These are phyloP conservation scores for Formica selysi DNA, from an alignment of 1,140 invertebrate genomes.

Conservation along the genomic window DNA sequence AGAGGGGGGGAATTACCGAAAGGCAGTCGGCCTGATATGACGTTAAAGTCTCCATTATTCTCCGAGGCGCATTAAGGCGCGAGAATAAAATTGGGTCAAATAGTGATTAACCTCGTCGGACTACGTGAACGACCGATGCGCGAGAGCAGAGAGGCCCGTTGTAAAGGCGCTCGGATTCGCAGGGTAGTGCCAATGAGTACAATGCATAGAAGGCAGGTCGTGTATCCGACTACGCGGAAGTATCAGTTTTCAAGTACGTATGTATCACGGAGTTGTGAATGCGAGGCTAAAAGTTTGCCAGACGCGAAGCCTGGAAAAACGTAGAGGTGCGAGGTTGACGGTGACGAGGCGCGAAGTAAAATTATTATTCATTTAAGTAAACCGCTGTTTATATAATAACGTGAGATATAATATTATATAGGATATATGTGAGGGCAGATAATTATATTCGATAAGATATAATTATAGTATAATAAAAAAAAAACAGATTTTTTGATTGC, in stretches of 20 bases:
- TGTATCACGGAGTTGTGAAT: neutral
- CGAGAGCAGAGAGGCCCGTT: constrained; percentile 47
- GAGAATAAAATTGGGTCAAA: constrained; percentile 85
- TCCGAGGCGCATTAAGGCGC: constrained; percentile 75
- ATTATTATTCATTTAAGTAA: constrained; percentile 16
- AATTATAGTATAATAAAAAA: neutral
- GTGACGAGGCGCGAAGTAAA: constrained; percentile 1
- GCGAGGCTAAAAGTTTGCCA: constrained; percentile 9
- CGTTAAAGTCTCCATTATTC: constrained; percentile 78
- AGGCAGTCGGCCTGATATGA: constrained; percentile 65
- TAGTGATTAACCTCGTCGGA: constrained; percentile 84
- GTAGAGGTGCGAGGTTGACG: constrained; percentile 27
- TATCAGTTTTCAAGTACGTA: constrained; percentile 13
- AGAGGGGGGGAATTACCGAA: constrained; percentile 51
- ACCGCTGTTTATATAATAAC: neutral
- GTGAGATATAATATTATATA: too few relatives aligned
- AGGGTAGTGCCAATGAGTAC: constrained; percentile 50
- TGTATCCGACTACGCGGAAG: constrained; percentile 30
- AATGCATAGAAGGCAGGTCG: constrained; percentile 35
- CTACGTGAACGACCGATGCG: constrained; percentile 57
- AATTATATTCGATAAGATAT: neutral
- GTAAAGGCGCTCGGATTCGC: constrained; percentile 50
- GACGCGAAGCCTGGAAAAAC: constrained; percentile 18
- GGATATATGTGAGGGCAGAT: too few relatives aligned
- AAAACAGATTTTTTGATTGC: neutral